These are phyloP conservation scores for Volucella bombylans DNA, from an alignment of 2,888 invertebrate species.

Conservation along the genomic window DNA sequence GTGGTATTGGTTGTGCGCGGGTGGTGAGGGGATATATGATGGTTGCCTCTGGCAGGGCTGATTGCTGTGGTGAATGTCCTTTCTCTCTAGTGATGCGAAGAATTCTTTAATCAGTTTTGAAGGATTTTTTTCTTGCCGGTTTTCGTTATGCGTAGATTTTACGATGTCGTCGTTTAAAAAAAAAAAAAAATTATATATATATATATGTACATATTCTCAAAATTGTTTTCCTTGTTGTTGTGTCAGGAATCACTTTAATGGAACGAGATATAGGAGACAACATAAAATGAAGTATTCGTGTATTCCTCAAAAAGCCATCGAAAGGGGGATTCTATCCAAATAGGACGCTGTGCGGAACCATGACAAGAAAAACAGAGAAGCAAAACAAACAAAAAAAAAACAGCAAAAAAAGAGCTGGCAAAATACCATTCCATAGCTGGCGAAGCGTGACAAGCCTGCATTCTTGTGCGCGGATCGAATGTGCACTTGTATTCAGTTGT, in stretches of 20 bases:
- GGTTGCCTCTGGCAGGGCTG: conserved; percentile 52
- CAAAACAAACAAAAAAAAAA: background rate
- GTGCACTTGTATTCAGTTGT: conserved; percentile 48
- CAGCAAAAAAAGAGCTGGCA: background rate
- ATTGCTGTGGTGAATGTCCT: conserved; percentile 56
- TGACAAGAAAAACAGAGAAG: background rate
- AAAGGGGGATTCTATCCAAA: conserved; percentile 16
- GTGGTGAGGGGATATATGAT: background rate
- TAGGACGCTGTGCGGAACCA: conserved; percentile 1
- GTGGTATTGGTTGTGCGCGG: background rate
- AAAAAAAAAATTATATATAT: conserved; percentile 3
- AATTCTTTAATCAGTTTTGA: conserved; percentile 62
- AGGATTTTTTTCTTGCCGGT: conserved; percentile 15
- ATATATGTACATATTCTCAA: background rate
- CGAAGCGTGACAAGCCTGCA: conserved; percentile 52
- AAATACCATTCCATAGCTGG: conserved; percentile 34
- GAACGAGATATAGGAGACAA: conserved; percentile 3
- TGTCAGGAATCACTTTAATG: conserved; percentile 36
- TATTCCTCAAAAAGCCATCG: background rate
- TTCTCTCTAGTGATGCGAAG: conserved; percentile 31
- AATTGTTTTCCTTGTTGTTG: background rate
- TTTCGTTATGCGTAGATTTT: conserved; percentile 61
- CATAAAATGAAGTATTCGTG: conserved; percentile 5
- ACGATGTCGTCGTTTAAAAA: conserved; percentile 17
- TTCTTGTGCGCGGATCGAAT: conserved; percentile 52